Evolutionary conservation across 2,113 vertebrate genomes (phyloP).

Genomic region (Ptilorrhoa leucosticta): DNA sequence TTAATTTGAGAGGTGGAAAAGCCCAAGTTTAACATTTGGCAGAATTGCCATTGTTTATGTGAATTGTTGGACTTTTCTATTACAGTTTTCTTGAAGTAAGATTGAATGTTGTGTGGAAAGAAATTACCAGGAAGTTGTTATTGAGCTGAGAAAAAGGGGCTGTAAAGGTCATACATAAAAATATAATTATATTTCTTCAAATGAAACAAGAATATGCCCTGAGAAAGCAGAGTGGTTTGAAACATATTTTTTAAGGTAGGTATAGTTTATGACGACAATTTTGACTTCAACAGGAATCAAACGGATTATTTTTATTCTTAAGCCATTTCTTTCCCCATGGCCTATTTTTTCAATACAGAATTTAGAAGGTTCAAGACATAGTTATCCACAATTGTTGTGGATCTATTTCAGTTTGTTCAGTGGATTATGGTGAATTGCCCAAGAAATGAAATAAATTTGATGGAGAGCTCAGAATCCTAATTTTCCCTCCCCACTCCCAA

Average conservation of each 20-base stretch:
- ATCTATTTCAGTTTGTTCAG: not conserved
- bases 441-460: not conserved
- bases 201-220: conserved; percentile 35
- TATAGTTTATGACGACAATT: conserved; percentile 35
- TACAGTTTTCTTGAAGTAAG: conserved; percentile 35
- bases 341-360: conserved; percentile 25
- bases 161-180: conserved; percentile 64
- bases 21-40: not conserved
- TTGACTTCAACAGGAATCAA: conserved; percentile 43
- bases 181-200: conserved; percentile 48
- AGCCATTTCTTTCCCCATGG: not conserved
- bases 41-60: not conserved
- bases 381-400: not conserved
- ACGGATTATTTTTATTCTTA: conserved; percentile 45
- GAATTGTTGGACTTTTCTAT: conserved; percentile 33
- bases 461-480: not conserved
- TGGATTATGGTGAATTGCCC: not conserved
- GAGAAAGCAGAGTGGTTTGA: conserved; percentile 41
- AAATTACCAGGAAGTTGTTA: conserved; percentile 63
- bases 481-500: not conserved
- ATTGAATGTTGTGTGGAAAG: conserved; percentile 44
- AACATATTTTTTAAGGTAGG: not conserved
- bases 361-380: not conserved
- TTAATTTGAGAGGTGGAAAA: conserved; percentile 27
- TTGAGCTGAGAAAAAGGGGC: conserved; percentile 58